Percentiles rank a stretch among this genome's conserved stretches.
Conservation (phyloP, 1,140 invertebrate genomes). For the Thaumatotibia leucotreta region DNA sequence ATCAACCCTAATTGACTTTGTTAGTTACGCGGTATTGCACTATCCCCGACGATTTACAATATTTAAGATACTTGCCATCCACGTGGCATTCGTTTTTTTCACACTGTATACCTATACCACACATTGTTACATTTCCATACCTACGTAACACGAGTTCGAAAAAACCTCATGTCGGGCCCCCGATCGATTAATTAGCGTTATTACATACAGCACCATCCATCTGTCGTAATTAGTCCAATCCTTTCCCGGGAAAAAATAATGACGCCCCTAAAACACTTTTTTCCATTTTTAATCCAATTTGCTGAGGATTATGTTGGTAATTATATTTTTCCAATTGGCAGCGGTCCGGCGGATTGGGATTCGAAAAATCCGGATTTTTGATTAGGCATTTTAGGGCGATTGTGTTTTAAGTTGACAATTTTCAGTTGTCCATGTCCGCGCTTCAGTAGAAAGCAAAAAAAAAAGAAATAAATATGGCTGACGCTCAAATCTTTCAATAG, state of each 20-base stretch:
- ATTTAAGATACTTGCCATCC: too few species aligned
- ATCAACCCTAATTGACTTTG: too few species aligned
- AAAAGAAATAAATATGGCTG: too few species aligned
- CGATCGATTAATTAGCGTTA: slow-evolving; percentile 73
- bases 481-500: too few species aligned
- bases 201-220: slow-evolving; percentile 71
- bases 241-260: slow-evolving; percentile 71
- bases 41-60: too few species aligned
- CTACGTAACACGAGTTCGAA: slow-evolving; percentile 19
- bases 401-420: slow-evolving; percentile 41
- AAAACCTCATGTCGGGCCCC: slow-evolving; percentile 45
- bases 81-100: too few species aligned
- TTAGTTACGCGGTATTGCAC: too few species aligned
- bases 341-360: slow-evolving; percentile 65
- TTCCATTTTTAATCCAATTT: slow-evolving; percentile 78
- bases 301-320: slow-evolving; percentile 77
- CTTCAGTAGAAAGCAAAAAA: too few species aligned
- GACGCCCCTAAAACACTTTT: slow-evolving; percentile 73
- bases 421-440: too few species aligned
- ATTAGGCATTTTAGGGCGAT: slow-evolving; percentile 63
- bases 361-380: slow-evolving; percentile 61
- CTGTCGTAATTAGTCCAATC: slow-evolving; percentile 72
- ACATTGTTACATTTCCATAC: neutral
- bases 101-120: too few species aligned
- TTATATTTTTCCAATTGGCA: slow-evolving; percentile 76